Conservation (phyloP, 2,888 invertebrate genomes). For the Agrochola macilenta region DNA sequence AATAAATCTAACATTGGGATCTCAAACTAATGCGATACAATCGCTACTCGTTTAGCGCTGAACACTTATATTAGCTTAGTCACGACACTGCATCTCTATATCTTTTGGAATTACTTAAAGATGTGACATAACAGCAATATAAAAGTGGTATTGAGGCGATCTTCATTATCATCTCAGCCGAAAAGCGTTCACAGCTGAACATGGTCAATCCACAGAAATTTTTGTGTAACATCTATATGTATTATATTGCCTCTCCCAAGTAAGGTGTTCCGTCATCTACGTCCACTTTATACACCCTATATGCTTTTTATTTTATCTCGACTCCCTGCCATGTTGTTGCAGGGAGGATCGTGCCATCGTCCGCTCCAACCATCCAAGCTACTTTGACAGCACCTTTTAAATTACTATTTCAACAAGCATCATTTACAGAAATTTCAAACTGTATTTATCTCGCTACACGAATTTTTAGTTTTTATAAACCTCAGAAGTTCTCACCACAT, state of each 20-base stretch:
- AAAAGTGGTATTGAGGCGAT: too few relatives aligned
- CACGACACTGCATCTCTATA: neutral
- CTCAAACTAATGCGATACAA: conserved; percentile 30
- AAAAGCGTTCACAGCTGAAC: neutral
- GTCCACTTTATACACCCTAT: too few relatives aligned
- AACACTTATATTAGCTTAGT: conserved; percentile 16
- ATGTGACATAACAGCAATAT: neutral
- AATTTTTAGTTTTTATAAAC: neutral
- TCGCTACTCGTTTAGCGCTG: conserved; percentile 20
- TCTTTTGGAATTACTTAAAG: neutral
- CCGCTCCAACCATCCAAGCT: too few relatives aligned
- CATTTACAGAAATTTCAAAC: neutral
- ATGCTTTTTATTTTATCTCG: too few relatives aligned
- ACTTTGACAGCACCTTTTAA: too few relatives aligned
- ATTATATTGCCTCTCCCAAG: too few relatives aligned
- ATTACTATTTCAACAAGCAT: too few relatives aligned
- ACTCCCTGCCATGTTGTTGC: too few relatives aligned
- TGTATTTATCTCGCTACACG: neutral
- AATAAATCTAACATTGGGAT: conserved; percentile 20
- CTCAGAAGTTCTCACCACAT: neutral
- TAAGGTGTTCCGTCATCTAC: neutral
- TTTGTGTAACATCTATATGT: too few relatives aligned
- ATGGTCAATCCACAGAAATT: neutral
- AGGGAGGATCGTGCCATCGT: too few relatives aligned
- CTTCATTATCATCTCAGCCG: neutral